phyloP scores from a whole-genome alignment of 2,797 vertebrate genomes.

The Florisuga fusca region DNA sequence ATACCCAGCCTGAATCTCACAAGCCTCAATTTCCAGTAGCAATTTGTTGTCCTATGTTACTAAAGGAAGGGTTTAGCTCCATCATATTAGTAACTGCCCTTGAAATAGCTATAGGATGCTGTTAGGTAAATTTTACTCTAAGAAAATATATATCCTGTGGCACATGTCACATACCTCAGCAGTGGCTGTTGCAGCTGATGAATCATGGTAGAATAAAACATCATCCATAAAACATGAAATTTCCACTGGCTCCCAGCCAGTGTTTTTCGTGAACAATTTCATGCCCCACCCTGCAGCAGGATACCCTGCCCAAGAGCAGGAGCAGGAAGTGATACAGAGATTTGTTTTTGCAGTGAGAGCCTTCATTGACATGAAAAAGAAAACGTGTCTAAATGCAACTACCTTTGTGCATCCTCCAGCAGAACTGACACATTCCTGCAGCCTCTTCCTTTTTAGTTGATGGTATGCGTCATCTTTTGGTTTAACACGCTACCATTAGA shows the following conservation, averaged over 20 bases:
- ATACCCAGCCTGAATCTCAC: not conserved
- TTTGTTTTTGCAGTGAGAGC: constrained; percentile 76
- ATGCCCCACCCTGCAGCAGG: constrained; percentile 83
- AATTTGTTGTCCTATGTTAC: not conserved
- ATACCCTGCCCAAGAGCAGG: constrained; percentile 82
- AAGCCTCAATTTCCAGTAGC: not conserved
- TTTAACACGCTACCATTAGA: not conserved
- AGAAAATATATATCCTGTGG: not conserved
- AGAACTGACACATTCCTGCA: not conserved
- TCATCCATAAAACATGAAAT: constrained; percentile 61
- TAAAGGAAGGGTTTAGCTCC: not conserved
- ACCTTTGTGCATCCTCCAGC: constrained; percentile 3
- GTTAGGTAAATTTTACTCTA: not conserved
- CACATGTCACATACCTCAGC: not conserved
- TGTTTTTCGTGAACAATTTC: constrained; percentile 73
- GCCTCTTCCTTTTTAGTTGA: not conserved
- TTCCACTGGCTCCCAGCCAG: constrained; percentile 78
- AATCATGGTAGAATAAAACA: constrained; percentile 50
- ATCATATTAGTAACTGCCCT: not conserved
- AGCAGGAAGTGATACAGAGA: constrained; percentile 79
- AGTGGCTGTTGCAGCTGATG: constrained; percentile 14
- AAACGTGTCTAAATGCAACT: constrained; percentile 52
- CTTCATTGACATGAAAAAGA: constrained; percentile 69
- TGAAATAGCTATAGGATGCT: not conserved
- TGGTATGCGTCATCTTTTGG: not conserved